Evolutionary conservation across 2,797 vertebrate species (phyloP).

Genomic region (Halcyon leucocephala): DNA sequence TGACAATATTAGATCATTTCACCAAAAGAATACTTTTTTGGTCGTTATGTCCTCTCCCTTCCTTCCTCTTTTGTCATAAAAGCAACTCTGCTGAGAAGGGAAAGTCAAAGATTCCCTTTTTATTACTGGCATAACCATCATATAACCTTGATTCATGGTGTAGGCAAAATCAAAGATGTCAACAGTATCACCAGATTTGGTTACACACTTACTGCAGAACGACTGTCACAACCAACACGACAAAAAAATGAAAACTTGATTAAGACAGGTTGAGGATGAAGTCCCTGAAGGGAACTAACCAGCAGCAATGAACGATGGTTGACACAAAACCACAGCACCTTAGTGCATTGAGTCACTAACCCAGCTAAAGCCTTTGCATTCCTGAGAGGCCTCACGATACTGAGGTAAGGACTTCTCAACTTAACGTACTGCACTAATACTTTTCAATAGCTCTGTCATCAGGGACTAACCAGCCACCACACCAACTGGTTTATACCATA

Average conservation of each 20-base stretch:
- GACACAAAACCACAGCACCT: neutral
- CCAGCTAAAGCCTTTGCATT: constrained; percentile 25
- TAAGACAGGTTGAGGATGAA: neutral
- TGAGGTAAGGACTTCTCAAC: constrained; percentile 42
- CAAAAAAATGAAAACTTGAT: neutral
- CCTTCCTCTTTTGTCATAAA: neutral
- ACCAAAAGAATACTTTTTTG: neutral
- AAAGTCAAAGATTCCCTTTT: constrained; percentile 25
- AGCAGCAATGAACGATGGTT: neutral
- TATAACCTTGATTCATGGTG: constrained; percentile 64
- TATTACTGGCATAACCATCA: constrained; percentile 53
- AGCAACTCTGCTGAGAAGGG: constrained; percentile 27
- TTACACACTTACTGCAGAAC: constrained; percentile 43
- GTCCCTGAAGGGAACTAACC: constrained; percentile 12
- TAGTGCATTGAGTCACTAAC: constrained; percentile 30
- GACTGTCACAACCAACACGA: constrained; percentile 18
- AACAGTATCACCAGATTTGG: constrained; percentile 56
- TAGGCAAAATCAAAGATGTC: constrained; percentile 55
- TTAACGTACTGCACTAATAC: constrained; percentile 2
- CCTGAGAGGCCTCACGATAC: constrained; percentile 48
- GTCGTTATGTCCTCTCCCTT: neutral
- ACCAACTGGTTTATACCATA: constrained; percentile 19
- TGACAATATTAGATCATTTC: neutral
- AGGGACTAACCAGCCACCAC: constrained; percentile 12
- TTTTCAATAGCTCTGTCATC: constrained; percentile 34